Conservation (phyloP, 2,113 vertebrate genomes). For the Apistogramma diplotaenia region DNA sequence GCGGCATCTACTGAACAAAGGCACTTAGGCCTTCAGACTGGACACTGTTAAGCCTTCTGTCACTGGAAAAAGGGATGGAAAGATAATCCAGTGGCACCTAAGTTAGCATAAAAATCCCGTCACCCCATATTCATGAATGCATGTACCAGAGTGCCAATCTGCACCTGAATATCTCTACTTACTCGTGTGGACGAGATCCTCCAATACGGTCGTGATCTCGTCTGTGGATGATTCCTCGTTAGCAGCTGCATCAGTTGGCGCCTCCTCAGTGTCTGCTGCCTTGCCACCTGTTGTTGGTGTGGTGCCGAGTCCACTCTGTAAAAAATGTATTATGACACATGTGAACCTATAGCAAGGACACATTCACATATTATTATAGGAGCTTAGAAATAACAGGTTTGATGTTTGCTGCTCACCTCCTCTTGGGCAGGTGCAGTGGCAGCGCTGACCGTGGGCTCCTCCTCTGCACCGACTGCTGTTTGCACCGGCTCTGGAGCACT, state of each 20-base stretch:
- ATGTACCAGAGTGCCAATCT: neutral
- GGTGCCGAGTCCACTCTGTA: neutral
- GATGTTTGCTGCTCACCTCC: slow-evolving; percentile 14
- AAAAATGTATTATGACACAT: neutral
- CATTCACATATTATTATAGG: neutral
- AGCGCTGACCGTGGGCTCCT: neutral
- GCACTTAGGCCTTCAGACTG: neutral
- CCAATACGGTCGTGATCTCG: neutral
- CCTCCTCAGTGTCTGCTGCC: neutral
- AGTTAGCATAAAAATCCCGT: neutral
- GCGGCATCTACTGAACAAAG: neutral
- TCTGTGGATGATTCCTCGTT: neutral
- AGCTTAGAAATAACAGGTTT: neutral
- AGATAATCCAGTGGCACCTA: neutral
- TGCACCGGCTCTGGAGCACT: neutral
- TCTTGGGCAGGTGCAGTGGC: neutral
- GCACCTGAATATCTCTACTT: neutral
- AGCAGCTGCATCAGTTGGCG: neutral
- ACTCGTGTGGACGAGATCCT: neutral
- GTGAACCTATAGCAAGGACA: neutral
- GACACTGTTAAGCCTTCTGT: neutral
- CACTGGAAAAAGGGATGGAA: neutral
- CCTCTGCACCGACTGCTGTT: neutral
- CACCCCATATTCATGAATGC: neutral
- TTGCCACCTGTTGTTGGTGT: neutral